Conservation (phyloP, 2,113 vertebrate genomes). For the Myocastor coypus region DNA sequence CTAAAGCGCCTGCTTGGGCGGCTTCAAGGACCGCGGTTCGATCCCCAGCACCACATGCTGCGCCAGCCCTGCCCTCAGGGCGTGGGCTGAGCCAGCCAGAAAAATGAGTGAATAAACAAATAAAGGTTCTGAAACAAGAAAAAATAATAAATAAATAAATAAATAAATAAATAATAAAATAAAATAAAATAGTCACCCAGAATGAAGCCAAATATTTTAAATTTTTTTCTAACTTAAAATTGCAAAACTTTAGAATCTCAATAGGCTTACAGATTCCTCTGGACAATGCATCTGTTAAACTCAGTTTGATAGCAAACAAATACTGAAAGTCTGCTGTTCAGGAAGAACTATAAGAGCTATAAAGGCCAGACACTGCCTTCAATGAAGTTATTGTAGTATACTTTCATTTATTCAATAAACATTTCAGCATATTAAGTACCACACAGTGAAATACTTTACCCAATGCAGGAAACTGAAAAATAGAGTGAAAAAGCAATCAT, state of each 20-base stretch:
- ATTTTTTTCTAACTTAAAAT: background rate
- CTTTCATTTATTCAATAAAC: slow-evolving; percentile 28
- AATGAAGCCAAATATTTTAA: background rate
- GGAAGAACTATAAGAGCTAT: background rate
- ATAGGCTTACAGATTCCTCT: background rate
- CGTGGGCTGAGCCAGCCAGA: no score
- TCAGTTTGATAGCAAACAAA: background rate
- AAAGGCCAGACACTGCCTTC: background rate
- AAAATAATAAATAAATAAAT: no score
- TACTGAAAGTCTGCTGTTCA: background rate
- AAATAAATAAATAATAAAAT: no score
- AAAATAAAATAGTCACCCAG: background rate
- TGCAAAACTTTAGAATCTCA: background rate
- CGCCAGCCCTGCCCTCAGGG: no score
- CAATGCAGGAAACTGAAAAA: background rate
- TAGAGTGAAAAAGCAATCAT: background rate
- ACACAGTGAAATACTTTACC: background rate
- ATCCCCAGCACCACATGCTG: no score
- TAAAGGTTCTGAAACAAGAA: no score
- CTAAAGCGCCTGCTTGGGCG: no score
- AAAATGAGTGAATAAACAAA: no score
- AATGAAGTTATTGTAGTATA: background rate
- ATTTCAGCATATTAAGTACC: background rate
- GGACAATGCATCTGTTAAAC: background rate
- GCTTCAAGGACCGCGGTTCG: no score